These are phyloP conservation scores for Noctua comes DNA, from an alignment of 2,888 invertebrate species.

Conservation along the genomic window DNA sequence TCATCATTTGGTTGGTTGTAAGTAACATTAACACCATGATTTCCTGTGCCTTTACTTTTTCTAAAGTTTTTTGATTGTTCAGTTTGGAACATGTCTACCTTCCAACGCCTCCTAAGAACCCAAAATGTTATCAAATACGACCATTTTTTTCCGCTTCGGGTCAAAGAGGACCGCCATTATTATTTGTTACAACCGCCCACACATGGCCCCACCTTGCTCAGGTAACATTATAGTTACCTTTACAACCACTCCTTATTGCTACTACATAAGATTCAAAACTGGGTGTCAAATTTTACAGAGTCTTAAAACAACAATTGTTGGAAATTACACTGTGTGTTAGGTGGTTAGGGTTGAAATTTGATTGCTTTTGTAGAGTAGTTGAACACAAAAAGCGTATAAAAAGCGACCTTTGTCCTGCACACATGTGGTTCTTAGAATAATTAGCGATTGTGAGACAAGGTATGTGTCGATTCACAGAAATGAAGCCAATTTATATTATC, in stretches of 20 bases:
- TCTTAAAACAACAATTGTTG: conserved; percentile 13
- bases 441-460: conserved; percentile 72
- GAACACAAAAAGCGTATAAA: conserved; percentile 71
- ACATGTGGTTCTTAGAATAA: conserved; percentile 80
- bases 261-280: conserved; percentile 42
- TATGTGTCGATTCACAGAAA: conserved; percentile 65
- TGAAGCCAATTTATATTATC: conserved; percentile 42
- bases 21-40: background rate
- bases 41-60: conserved; percentile 26
- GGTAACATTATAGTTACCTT: conserved; percentile 69
- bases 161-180: conserved; percentile 72
- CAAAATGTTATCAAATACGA: conserved; percentile 64
- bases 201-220: conserved; percentile 77
- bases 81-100: conserved; percentile 43
- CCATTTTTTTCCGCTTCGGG: conserved; percentile 61
- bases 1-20: background rate
- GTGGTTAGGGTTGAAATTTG: conserved; percentile 23
- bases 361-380: conserved; percentile 50
- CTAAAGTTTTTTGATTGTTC: background rate
- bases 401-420: conserved; percentile 75
- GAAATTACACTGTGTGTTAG: background rate
- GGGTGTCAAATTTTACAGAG: conserved; percentile 12
- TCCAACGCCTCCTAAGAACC: conserved; percentile 44
- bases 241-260: conserved; percentile 40
- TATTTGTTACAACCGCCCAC: conserved; percentile 69